These are phyloP conservation scores for Papilio aristodemus DNA, from an alignment of 1,140 invertebrate species.

Conservation along the genomic window DNA sequence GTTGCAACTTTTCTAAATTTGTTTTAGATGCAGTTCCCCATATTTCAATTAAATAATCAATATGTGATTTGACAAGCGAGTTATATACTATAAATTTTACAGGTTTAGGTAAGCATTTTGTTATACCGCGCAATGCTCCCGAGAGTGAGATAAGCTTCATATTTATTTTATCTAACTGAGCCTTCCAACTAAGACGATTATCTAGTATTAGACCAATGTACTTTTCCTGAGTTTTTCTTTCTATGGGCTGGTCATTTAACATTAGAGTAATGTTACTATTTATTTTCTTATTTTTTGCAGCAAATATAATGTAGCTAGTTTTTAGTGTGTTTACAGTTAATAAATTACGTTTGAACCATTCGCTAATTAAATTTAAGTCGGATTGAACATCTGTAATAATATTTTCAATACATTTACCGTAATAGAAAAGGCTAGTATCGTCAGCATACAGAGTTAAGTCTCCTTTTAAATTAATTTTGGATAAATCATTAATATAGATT, in stretches of 20 bases:
- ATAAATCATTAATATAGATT: conserved; percentile 19
- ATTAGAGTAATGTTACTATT: not conserved
- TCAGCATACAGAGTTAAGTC: conserved; percentile 9
- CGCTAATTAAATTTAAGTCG: not conserved
- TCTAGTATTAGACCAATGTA: conserved; percentile 10
- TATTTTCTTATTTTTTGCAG: conserved; percentile 25
- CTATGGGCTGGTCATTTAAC: not conserved
- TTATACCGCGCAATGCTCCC: not conserved
- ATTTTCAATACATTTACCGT: not conserved
- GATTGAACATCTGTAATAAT: not conserved
- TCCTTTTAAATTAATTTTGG: not conserved
- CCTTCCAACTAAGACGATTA: conserved; percentile 15
- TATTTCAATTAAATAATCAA: too few relatives aligned
- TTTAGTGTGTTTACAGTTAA: conserved; percentile 4
- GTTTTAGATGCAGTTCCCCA: not conserved
- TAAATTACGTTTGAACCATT: conserved; percentile 10
- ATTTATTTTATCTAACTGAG: conserved; percentile 1
- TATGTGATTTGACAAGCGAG: not conserved
- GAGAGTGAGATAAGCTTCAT: conserved; percentile 2
- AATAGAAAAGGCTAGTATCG: not conserved
- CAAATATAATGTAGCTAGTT: conserved; percentile 9
- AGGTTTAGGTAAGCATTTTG: conserved; percentile 1
- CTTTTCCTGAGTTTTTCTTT: not conserved
- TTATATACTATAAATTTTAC: conserved; percentile 12
- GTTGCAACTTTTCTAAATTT: not conserved